Conservation (phyloP, 2,113 vertebrate genomes). For the Felis chaus region DNA sequence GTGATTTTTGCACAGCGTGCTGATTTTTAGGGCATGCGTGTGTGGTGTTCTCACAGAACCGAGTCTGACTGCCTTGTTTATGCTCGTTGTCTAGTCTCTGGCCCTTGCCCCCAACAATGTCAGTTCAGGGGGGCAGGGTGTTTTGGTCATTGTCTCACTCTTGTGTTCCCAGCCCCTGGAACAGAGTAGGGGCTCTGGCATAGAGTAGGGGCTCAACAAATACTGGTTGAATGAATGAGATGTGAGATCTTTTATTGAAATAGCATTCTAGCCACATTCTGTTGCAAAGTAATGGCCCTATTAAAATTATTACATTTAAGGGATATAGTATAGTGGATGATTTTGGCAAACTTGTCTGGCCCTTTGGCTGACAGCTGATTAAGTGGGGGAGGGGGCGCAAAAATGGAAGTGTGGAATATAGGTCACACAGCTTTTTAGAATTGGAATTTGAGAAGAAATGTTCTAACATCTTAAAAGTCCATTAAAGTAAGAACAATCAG, state of each 20-base stretch:
- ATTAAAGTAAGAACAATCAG: not conserved
- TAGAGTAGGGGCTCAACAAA: not conserved
- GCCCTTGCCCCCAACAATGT: not conserved
- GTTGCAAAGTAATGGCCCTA: not conserved
- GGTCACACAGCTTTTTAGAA: not conserved
- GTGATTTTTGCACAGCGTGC: not conserved
- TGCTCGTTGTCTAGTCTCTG: not conserved
- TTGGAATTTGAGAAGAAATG: not conserved
- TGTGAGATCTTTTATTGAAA: not conserved
- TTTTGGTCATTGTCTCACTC: not conserved
- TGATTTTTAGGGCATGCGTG: not conserved
- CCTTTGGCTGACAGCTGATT: not conserved
- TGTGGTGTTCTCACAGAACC: not conserved
- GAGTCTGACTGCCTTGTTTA: not conserved
- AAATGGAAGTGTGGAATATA: not conserved
- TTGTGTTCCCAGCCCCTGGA: not conserved
- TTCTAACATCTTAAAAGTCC: not conserved
- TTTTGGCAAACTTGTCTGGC: not conserved
- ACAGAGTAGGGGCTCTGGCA: not conserved
- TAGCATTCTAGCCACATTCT: not conserved
- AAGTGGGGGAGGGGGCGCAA: not conserved
- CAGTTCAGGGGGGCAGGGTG: not conserved
- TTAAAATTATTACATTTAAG: not conserved
- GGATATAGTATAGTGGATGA: not conserved
- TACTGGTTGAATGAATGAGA: slow-evolving; percentile 9